These are phyloP conservation scores for Drosophila rellima DNA, from an alignment of 2,888 invertebrate species.

Conservation along the genomic window DNA sequence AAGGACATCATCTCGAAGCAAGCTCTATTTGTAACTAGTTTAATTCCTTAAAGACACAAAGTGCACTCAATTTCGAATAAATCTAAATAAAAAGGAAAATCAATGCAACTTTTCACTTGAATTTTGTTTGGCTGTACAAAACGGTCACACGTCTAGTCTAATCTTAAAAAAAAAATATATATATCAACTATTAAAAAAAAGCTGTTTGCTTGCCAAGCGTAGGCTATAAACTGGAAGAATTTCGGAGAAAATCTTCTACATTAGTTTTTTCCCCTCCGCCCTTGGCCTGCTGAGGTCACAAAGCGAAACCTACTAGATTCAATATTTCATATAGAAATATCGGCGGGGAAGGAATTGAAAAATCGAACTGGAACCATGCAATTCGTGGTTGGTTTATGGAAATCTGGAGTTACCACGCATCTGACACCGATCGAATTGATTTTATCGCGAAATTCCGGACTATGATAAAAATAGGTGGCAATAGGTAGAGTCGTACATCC, in stretches of 20 bases:
- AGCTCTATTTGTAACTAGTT: not conserved
- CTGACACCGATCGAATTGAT: no score
- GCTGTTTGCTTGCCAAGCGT: constrained; percentile 11
- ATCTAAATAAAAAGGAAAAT: not conserved
- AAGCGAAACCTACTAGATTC: not conserved
- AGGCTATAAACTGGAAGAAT: constrained; percentile 10
- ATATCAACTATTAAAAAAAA: constrained; percentile 5
- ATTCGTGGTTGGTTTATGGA: no score
- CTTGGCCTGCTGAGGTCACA: not conserved
- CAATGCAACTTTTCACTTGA: constrained; percentile 1
- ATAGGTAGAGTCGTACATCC: constrained; percentile 8
- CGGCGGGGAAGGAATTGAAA: no score
- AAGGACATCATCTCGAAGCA: not conserved
- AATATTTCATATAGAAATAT: no score
- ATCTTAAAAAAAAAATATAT: not conserved
- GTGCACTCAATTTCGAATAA: not conserved
- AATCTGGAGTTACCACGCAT: no score
- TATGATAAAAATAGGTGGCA: not conserved
- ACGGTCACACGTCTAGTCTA: not conserved
- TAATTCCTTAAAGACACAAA: not conserved
- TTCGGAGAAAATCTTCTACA: not conserved
- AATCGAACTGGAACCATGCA: no score
- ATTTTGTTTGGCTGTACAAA: not conserved
- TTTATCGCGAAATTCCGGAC: no score
- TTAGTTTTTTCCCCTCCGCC: not conserved